These are phyloP conservation scores for Notiomystis cincta DNA, from an alignment of 2,113 vertebrate species.

Conservation along the genomic window DNA sequence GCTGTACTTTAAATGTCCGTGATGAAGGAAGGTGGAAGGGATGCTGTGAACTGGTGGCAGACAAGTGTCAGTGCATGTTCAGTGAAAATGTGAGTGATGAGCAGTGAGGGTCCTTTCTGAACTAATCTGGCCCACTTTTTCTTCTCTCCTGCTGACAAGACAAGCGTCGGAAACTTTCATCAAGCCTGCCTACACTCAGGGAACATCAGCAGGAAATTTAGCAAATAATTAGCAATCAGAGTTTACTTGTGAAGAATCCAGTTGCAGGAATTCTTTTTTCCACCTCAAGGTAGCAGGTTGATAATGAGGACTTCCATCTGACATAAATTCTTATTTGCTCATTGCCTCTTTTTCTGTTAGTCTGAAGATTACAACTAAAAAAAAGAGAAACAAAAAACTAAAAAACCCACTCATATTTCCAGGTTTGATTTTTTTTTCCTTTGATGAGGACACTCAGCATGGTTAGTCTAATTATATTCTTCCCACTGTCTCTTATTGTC, in stretches of 20 bases:
- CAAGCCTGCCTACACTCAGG: conserved; percentile 11
- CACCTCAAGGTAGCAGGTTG: background rate
- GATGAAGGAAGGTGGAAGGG: background rate
- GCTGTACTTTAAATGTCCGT: background rate
- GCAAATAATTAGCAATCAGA: conserved; percentile 56
- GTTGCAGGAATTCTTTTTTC: background rate
- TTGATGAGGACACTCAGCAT: conserved; percentile 10
- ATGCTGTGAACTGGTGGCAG: background rate
- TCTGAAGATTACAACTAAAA: background rate
- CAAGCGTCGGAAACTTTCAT: conserved; percentile 27
- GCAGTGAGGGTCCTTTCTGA: background rate
- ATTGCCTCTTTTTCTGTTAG: background rate
- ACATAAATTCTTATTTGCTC: background rate
- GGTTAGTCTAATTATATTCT: conserved; percentile 53
- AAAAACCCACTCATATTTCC: background rate
- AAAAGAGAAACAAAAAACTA: background rate
- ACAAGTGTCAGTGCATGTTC: background rate
- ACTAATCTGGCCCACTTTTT: background rate
- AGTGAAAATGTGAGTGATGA: background rate
- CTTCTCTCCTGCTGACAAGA: conserved; percentile 37
- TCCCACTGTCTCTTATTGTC: background rate
- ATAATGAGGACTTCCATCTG: conserved; percentile 9
- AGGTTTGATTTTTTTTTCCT: background rate
- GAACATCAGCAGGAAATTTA: conserved; percentile 48
- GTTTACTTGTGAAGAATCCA: background rate